These are phyloP conservation scores for Macaca fascicularis DNA, from an alignment of 2,113 vertebrate species.

Conservation along the genomic window DNA sequence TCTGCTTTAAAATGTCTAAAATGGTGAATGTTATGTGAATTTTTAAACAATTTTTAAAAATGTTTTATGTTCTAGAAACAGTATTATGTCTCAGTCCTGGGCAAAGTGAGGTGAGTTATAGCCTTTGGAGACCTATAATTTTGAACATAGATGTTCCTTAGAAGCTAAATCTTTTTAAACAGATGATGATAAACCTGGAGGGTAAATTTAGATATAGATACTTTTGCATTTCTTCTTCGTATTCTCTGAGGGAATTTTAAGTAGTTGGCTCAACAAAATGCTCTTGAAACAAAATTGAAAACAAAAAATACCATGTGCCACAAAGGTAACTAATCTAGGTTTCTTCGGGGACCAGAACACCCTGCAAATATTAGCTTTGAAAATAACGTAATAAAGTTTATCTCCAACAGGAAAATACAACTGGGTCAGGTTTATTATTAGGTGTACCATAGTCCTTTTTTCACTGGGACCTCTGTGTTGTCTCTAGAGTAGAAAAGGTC, in stretches of 20 bases:
- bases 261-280: background rate
- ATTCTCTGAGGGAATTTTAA: background rate
- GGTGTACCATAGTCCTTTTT: background rate
- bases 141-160: background rate
- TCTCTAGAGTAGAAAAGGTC: background rate
- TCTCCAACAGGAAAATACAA: background rate
- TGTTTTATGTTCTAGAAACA: background rate
- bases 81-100: background rate
- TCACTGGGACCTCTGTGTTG: background rate
- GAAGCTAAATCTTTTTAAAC: background rate
- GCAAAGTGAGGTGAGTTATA: background rate
- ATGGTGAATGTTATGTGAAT: background rate
- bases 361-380: background rate
- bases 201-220: background rate
- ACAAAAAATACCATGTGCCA: background rate
- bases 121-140: background rate
- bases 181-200: background rate
- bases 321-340: background rate
- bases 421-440: background rate
- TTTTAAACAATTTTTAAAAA: background rate
- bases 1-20: background rate
- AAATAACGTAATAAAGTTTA: background rate
- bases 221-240: background rate
- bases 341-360: background rate
- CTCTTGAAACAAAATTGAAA: background rate